These are phyloP conservation scores for Choristoneura fumiferana DNA, from an alignment of 1,140 invertebrate species.

Conservation along the genomic window DNA sequence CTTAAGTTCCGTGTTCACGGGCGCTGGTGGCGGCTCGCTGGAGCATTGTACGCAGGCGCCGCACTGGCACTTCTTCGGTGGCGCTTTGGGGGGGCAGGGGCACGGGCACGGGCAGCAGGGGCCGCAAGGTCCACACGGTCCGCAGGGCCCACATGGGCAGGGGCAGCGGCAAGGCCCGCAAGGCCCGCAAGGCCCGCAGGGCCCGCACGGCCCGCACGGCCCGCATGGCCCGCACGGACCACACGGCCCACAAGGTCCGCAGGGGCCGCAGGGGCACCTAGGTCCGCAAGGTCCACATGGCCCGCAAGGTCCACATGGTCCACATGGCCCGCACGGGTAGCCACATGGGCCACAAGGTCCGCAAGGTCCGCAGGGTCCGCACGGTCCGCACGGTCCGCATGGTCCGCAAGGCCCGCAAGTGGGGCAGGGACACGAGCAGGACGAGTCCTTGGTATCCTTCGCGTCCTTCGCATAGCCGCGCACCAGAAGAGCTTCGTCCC, in stretches of 20 bases:
- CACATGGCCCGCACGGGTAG: slow-evolving; percentile 78
- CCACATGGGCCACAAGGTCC: slow-evolving; percentile 80
- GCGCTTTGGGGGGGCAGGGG: not conserved
- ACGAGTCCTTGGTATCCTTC: slow-evolving; percentile 67
- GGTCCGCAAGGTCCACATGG: slow-evolving; percentile 23
- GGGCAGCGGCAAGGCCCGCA: slow-evolving; percentile 24
- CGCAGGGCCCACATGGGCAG: slow-evolving; percentile 30
- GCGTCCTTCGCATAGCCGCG: slow-evolving; percentile 30
- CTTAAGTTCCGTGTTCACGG: too few species aligned
- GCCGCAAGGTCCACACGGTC: slow-evolving; percentile 23
- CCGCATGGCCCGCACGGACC: slow-evolving; percentile 80
- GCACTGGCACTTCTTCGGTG: too few species aligned
- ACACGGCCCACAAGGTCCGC: slow-evolving; percentile 56
- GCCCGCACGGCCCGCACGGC: slow-evolving; percentile 79
- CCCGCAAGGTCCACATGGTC: slow-evolving; percentile 39
- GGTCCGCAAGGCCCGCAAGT: slow-evolving; percentile 50
- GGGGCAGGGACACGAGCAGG: slow-evolving; percentile 49
- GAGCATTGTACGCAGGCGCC: too few species aligned
- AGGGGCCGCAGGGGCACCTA: not conserved
- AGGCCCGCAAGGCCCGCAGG: slow-evolving; percentile 33
- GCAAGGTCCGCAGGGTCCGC: slow-evolving; percentile 79
- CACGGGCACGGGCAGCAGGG: slow-evolving; percentile 23
- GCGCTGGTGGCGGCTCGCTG: too few species aligned
- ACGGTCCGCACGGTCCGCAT: slow-evolving; percentile 39
- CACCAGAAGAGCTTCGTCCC: slow-evolving; percentile 21